Percentiles rank a stretch among this genome's conserved stretches.
Evolutionary conservation across 1,140 invertebrate genomes (phyloP).

Genomic region (Scaptomyza hsui): DNA sequence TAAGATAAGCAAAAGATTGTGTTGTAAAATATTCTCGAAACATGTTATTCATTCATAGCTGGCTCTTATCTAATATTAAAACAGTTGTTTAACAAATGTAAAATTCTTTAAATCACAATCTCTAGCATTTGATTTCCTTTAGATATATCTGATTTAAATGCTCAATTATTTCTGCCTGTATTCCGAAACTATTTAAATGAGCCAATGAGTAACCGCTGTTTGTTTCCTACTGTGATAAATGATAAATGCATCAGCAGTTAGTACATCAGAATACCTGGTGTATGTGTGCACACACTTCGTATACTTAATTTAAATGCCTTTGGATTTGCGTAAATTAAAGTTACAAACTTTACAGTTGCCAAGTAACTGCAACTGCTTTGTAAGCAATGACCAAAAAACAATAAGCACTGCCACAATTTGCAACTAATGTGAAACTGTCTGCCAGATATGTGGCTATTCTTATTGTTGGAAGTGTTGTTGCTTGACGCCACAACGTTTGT

Average conservation of each 20-base stretch:
- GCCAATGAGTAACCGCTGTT: conserved; percentile 51
- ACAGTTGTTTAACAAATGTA: neutral
- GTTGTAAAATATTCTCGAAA: too few species aligned
- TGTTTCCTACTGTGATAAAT: conserved; percentile 27
- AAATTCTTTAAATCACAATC: neutral
- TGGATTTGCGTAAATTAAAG: conserved; percentile 53
- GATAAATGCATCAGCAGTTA: conserved; percentile 23
- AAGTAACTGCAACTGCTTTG: conserved; percentile 19
- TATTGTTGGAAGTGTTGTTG: conserved; percentile 7
- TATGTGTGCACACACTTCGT: conserved; percentile 14
- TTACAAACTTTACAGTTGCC: conserved; percentile 14
- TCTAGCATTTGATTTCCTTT: neutral
- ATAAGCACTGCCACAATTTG: conserved; percentile 22
- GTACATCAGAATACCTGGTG: neutral
- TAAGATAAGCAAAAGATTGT: too few species aligned
- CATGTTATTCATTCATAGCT: neutral
- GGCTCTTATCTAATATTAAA: neutral
- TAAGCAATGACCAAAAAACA: conserved; percentile 41
- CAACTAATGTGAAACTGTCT: conserved; percentile 22
- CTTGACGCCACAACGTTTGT: conserved; percentile 14
- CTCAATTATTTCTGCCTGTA: conserved; percentile 16
- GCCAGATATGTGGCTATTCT: conserved; percentile 5
- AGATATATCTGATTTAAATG: conserved; percentile 24
- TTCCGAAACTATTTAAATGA: too few species aligned
- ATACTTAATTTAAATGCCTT: conserved; percentile 57